These are phyloP conservation scores for Agrochola litura DNA, from an alignment of 2,888 invertebrate genomes.

Conservation along the genomic window DNA sequence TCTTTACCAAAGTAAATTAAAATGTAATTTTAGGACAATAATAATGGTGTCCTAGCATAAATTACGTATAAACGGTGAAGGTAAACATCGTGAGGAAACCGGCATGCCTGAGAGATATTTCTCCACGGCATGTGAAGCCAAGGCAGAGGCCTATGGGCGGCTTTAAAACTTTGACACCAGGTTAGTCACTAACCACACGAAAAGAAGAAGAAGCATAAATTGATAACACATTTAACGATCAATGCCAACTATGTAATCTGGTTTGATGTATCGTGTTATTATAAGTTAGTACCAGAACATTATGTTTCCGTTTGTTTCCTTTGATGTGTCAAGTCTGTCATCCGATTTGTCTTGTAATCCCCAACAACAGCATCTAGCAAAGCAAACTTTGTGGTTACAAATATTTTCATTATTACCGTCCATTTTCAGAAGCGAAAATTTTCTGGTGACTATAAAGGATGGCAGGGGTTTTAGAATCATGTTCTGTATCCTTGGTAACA, in stretches of 20 bases:
- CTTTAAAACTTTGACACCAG: too few species aligned
- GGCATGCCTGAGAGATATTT: too few species aligned
- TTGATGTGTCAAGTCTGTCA: constrained; percentile 22
- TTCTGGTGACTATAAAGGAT: too few species aligned
- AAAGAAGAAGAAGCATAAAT: too few species aligned
- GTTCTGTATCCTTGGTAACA: too few species aligned
- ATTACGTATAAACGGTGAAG: too few species aligned
- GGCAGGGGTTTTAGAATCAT: too few species aligned
- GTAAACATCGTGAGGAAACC: too few species aligned
- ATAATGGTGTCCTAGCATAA: background rate
- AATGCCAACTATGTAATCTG: background rate
- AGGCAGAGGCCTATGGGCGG: too few species aligned
- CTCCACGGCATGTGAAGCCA: too few species aligned
- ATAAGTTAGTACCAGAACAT: constrained; percentile 12
- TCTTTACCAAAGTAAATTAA: background rate
- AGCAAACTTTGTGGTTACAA: background rate
- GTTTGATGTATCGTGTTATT: constrained; percentile 9
- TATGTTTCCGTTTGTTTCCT: constrained; percentile 15
- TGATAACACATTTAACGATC: background rate
- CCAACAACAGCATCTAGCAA: background rate
- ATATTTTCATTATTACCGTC: background rate
- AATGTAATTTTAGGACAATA: too few species aligned
- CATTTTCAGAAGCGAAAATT: background rate
- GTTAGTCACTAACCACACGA: too few species aligned
- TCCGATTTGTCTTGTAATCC: constrained; percentile 4